phyloP scores from a whole-genome alignment of 2,888 invertebrate species.

The Beris chalybata region DNA sequence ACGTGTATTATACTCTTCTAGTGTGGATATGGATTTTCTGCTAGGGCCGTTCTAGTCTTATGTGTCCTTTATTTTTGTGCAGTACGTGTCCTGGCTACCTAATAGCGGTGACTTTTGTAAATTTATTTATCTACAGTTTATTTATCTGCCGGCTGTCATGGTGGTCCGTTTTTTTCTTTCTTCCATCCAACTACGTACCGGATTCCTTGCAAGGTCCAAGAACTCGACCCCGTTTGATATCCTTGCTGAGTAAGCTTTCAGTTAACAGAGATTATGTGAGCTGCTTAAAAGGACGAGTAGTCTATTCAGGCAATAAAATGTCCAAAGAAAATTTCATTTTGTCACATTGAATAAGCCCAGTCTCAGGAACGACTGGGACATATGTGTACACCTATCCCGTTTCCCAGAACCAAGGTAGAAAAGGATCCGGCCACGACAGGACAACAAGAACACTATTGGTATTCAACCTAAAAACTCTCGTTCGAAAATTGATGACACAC shows the following conservation, averaged over 20 bases:
- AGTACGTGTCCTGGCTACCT: background rate
- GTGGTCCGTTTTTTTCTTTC: slow-evolving; percentile 11
- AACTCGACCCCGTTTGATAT: slow-evolving; percentile 11
- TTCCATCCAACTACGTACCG: background rate
- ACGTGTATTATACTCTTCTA: no score
- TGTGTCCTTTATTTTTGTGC: background rate
- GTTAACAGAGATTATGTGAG: slow-evolving; percentile 19
- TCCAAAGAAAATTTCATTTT: slow-evolving; percentile 22
- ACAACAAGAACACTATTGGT: no score
- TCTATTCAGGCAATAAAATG: slow-evolving; percentile 21
- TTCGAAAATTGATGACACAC: no score
- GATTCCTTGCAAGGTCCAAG: background rate
- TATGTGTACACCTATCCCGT: no score
- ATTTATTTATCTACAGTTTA: slow-evolving; percentile 18
- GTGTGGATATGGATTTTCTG: no score
- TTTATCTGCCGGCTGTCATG: slow-evolving; percentile 21
- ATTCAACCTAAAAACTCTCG: no score
- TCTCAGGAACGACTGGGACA: no score
- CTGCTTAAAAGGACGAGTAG: slow-evolving; percentile 13
- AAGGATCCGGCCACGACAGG: no score
- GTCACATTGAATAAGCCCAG: slow-evolving; percentile 12
- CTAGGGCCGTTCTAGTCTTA: no score
- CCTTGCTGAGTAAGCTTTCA: slow-evolving; percentile 24
- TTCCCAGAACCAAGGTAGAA: no score
- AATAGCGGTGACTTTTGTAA: slow-evolving; percentile 11